Base-by-base conservation (phyloP, 1,140 invertebrate species). In the Drosophila nigromelanica region DNA sequence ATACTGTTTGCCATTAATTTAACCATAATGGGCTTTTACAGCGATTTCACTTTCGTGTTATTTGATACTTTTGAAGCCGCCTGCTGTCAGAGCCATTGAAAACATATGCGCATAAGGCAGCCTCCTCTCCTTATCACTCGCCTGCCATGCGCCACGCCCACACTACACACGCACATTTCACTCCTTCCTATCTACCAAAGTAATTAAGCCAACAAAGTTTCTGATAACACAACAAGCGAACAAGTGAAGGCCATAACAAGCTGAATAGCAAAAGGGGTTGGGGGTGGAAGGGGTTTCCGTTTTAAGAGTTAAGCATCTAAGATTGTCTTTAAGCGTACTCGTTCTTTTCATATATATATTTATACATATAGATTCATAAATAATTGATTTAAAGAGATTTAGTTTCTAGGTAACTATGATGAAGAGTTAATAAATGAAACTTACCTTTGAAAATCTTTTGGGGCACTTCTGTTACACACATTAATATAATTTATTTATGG, bases 141-240 rank as follows among this genome's bases (percentile, higher is more conserved):
- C 51, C 56, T 37, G 30, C 30, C 30, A 33, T 7, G 30, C 30
- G 30, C 30, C 30, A 51, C 48, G 48, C 48, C 48, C 48, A 51
- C 30, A 18, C 48, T 35, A 12, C 12, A 12, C 10, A 4, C 51
- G 40, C n/a, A 18, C 30, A 11, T 48, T 7, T 33, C 12, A 18
- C 42, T 45, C 56, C 27, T 50, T 40, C 40, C 45, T 58, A 70
- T 74, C 51, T 79, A 71, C 72, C 66, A 76, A 81, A 87, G 82
- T 85, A 86, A 85, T 85, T 85, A 85, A 77, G 87, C 21, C 62
- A 59, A 75, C 78, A 81, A 86, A 87, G 81, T 85, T 85, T 81
- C 76, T 78, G 78, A 87, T 85, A 87, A 85, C 74, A 85, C 77
- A 79, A 74, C 76, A 51, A 51, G 45, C 45, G 21, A 48, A 48